phyloP scores from a whole-genome alignment of 2,888 invertebrate species.

The Embidobia sp. region DNA sequence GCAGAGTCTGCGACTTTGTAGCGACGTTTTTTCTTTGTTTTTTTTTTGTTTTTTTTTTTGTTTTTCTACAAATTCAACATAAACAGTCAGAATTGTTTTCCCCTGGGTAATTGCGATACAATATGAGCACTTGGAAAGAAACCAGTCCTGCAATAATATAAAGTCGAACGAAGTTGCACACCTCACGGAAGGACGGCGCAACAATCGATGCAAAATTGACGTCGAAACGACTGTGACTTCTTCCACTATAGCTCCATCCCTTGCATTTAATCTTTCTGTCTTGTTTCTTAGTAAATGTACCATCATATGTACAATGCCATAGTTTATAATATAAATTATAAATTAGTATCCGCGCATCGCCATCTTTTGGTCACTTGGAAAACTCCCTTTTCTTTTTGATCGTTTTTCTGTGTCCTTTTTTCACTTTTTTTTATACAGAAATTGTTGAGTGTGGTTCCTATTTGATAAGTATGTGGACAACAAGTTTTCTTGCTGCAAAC shows the following conservation, averaged over 20 bases:
- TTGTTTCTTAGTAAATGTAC: constrained; percentile 70
- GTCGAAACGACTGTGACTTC: no score
- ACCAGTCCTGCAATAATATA: constrained; percentile 39
- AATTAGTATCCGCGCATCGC: constrained; percentile 68
- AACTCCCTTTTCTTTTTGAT: constrained; percentile 37
- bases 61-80: constrained; percentile 48
- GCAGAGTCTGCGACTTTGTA: constrained; percentile 24
- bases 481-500: no score
- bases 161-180: constrained; percentile 56
- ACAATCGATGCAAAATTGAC: no score
- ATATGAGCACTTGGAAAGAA: constrained; percentile 53
- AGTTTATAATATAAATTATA: constrained; percentile 69
- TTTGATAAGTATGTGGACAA: no score
- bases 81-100: constrained; percentile 14
- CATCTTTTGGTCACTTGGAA: constrained; percentile 54
- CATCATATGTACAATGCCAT: constrained; percentile 78
- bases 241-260: neutral
- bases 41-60: constrained; percentile 4
- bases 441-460: constrained; percentile 8
- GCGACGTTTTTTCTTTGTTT: constrained; percentile 13
- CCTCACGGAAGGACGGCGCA: constrained; percentile 52
- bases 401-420: constrained; percentile 45
- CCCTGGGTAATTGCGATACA: constrained; percentile 32
- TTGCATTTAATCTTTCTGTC: constrained; percentile 2
- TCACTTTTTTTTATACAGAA: neutral